phyloP scores from a whole-genome alignment of 2,888 invertebrate species.

The Baccha elongata region DNA sequence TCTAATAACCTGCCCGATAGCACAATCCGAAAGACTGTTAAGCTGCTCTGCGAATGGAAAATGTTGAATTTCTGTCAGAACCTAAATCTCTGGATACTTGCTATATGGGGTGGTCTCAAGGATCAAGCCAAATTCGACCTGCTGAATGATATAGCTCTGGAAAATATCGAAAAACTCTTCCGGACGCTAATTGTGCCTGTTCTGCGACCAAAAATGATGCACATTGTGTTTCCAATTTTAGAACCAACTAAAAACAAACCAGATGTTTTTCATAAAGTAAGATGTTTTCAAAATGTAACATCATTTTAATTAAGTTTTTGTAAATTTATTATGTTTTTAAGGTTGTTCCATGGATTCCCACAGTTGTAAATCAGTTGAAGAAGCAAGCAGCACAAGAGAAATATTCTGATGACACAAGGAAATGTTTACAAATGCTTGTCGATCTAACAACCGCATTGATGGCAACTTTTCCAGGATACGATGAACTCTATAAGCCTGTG shows the following conservation, averaged over 20 bases:
- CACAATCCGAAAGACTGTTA: conserved; percentile 85
- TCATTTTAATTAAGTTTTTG: not conserved
- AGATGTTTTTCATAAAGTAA: conserved; percentile 85
- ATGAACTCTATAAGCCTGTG: conserved; percentile 83
- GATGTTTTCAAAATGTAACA: no score
- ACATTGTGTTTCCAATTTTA: conserved; percentile 86
- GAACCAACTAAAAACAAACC: conserved; percentile 85
- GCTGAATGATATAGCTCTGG: conserved; percentile 85
- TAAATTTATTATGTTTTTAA: conserved; percentile 14
- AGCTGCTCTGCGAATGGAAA: conserved; percentile 87
- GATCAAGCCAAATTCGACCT: conserved; percentile 84
- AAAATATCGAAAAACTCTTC: conserved; percentile 85
- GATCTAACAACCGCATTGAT: conserved; percentile 84
- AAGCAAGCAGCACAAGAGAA: conserved; percentile 84
- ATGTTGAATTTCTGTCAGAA: conserved; percentile 86
- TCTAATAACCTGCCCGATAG: conserved; percentile 76
- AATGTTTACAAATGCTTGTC: conserved; percentile 85
- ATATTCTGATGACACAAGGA: conserved; percentile 83
- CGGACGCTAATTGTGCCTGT: conserved; percentile 84
- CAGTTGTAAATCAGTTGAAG: conserved; percentile 84
- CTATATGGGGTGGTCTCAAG: conserved; percentile 86
- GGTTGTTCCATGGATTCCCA: conserved; percentile 82
- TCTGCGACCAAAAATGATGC: conserved; percentile 84
- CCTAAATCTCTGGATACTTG: conserved; percentile 86
- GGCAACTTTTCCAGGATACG: conserved; percentile 83